Evolutionary conservation across 2,888 invertebrate genomes (phyloP), one percentile per base, ranked within the genome.

Genomic region (Acanthosoma haemorrhoidale): DNA sequence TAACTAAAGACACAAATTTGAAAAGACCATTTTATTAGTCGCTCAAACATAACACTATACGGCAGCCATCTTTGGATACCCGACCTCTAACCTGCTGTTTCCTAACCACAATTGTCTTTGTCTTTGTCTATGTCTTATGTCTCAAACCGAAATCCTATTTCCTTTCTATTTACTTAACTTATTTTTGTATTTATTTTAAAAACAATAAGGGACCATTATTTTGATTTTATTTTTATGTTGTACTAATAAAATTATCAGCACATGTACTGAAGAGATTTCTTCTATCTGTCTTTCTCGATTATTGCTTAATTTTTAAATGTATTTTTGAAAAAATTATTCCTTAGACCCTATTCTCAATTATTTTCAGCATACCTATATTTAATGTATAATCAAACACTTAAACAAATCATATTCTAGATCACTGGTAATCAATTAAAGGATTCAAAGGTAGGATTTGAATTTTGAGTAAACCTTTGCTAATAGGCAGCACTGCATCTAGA

Each of bases 61-160:
- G 75, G 75, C 75, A 75, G 75, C 75, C 74, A 73, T 75, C 74
- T 75, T 75, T 73, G 74, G 72, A 73, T 67, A 64, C 69, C 70
- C 58, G 8, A 70, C 71, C 70, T 63, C 18, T 38, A 41, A 41
- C 64, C 71, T 69, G 67, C 16, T 71, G 69, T 70, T 58, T 70
- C 72, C 70, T 69, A 64, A 68, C 68, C 64, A 39, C 70, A 63
- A 57, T 70, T 73, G 70, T 70, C 64, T 64, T 70, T 70, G 73
- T 73, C 73, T 73, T 72, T 73, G 73, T 73, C 71, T 73, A 72
- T 72, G 73, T 73, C 73, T 73, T 61, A 70, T 73, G 73, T 71
- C 73, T 73, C 63, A 51, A 70, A 67, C 73, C 70, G 59, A 21
- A 41, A 63, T 60, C 68, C 70, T 60, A 41, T 29, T 4, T 64